Evolutionary conservation across 1,140 invertebrate genomes (phyloP).

Genomic region (Grapholita molesta): DNA sequence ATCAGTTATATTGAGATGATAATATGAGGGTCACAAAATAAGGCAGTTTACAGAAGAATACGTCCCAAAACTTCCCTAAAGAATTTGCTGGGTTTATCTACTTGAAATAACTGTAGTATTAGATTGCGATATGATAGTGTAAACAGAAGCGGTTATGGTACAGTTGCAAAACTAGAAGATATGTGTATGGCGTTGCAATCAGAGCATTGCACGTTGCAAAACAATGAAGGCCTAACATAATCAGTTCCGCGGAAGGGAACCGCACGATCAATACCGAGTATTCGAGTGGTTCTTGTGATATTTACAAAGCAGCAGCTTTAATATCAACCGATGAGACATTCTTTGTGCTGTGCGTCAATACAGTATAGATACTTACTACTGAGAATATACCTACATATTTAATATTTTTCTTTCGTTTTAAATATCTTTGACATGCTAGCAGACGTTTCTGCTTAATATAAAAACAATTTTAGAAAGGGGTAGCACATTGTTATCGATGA

Average conservation of each 20-base stretch:
- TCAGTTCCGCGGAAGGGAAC: constrained; percentile 47
- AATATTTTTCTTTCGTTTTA: no score
- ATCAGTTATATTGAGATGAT: neutral
- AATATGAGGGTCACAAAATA: neutral
- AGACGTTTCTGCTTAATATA: no score
- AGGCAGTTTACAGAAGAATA: neutral
- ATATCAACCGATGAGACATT: neutral
- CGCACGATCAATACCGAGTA: constrained; percentile 28
- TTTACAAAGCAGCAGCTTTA: neutral
- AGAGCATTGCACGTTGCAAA: constrained; percentile 62
- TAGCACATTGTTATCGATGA: no score
- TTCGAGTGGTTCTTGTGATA: neutral
- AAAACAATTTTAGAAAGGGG: no score
- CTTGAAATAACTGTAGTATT: neutral
- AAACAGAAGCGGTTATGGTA: constrained; percentile 33
- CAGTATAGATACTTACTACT: no score
- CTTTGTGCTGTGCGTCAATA: neutral
- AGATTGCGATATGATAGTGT: neutral
- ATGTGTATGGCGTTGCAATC: constrained; percentile 51
- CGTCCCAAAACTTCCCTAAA: neutral
- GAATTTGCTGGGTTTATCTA: neutral
- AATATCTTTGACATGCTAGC: no score
- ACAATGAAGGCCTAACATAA: constrained; percentile 50
- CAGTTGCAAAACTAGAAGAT: constrained; percentile 38
- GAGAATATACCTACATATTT: no score